phyloP scores from a whole-genome alignment of 1,140 invertebrate genomes.

The Drosophila rufa region DNA sequence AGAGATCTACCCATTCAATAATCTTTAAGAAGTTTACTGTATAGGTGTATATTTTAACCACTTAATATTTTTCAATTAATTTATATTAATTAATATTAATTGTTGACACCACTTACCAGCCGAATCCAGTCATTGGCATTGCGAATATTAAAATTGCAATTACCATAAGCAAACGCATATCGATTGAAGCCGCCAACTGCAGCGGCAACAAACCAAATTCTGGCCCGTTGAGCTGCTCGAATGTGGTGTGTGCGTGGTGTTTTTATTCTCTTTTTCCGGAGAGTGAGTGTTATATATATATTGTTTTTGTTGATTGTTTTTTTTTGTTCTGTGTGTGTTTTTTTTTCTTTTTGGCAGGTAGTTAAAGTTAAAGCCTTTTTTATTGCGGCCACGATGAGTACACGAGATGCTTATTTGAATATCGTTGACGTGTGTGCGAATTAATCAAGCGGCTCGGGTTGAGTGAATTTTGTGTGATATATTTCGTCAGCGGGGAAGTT shows the following conservation, averaged over 20 bases:
- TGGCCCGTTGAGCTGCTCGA: constrained; percentile 62
- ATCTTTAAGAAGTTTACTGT: too few relatives aligned
- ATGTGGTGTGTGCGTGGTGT: constrained; percentile 14
- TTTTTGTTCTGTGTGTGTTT: constrained; percentile 8
- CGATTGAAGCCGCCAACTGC: constrained; percentile 71
- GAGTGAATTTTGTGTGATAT: constrained; percentile 33
- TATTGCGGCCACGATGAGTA: constrained; percentile 63
- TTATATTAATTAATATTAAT: too few relatives aligned
- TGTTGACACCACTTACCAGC: constrained; percentile 66
- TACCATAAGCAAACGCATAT: constrained; percentile 84
- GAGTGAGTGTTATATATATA: constrained; percentile 25
- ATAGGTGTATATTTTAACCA: too few relatives aligned
- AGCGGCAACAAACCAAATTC: constrained; percentile 76
- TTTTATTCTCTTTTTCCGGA: constrained; percentile 13
- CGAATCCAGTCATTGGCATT: constrained; percentile 85
- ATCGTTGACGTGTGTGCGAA: constrained; percentile 63
- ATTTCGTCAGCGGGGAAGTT: constrained; percentile 34
- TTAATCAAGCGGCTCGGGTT: constrained; percentile 69
- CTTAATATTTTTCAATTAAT: not conserved
- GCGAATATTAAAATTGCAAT: constrained; percentile 84
- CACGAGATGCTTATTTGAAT: constrained; percentile 72
- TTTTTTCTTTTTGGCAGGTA: constrained; percentile 58
- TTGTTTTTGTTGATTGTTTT: constrained; percentile 24
- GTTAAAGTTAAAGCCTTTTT: constrained; percentile 66
- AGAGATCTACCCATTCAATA: not conserved